These are phyloP conservation scores for Corythoichthys haematopterus DNA, from an alignment of 2,113 vertebrate species.

Conservation along the genomic window DNA sequence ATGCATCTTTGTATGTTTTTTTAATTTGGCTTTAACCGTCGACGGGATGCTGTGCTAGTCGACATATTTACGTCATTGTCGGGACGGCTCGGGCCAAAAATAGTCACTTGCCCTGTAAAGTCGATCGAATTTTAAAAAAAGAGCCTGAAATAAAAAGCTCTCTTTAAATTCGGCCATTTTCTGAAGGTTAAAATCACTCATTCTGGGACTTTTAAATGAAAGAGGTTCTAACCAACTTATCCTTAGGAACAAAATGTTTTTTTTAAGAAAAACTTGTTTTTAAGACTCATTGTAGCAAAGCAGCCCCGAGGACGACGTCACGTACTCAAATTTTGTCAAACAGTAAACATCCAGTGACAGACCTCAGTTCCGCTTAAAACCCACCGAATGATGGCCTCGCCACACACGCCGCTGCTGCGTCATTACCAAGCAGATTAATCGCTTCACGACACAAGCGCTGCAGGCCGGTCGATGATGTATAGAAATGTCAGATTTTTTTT, in stretches of 20 bases:
- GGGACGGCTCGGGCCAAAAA: too few relatives aligned
- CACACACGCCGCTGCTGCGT: neutral
- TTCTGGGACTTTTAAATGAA: neutral
- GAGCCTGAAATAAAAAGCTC: neutral
- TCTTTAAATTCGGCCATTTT: neutral
- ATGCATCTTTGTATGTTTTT: too few relatives aligned
- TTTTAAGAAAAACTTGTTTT: neutral
- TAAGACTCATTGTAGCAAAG: neutral
- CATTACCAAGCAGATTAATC: conserved; percentile 33
- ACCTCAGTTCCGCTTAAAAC: conserved; percentile 14
- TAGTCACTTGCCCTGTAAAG: too few relatives aligned
- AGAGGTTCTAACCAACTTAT: neutral
- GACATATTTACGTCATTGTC: too few relatives aligned
- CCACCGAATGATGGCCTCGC: conserved; percentile 32
- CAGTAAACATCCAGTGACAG: conserved; percentile 25
- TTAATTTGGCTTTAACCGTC: too few relatives aligned
- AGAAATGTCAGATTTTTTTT: conserved; percentile 19
- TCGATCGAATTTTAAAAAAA: neutral
- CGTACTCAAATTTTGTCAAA: neutral
- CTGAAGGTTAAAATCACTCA: neutral
- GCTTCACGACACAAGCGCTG: conserved; percentile 24
- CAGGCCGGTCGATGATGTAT: conserved; percentile 22
- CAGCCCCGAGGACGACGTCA: neutral
- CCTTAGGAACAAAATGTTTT: neutral
- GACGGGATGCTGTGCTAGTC: too few relatives aligned